Evolutionary conservation across 2,113 vertebrate genomes (phyloP).

Genomic region (Calyptomena viridis): DNA sequence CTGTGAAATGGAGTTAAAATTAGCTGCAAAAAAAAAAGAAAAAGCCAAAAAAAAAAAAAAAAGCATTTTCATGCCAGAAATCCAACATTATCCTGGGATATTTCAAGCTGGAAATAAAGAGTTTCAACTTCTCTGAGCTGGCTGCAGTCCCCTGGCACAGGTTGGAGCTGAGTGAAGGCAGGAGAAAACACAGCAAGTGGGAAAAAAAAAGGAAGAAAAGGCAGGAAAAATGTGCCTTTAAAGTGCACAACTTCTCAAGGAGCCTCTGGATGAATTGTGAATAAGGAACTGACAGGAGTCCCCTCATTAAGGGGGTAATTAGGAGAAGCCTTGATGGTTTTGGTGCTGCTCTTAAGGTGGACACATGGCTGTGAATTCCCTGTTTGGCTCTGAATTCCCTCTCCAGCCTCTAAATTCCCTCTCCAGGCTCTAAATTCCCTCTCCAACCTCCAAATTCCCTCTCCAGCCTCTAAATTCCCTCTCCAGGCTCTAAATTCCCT

Average conservation of each 20-base stretch:
- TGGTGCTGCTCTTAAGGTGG: background rate
- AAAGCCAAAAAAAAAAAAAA: background rate
- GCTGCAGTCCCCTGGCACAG: conserved; percentile 32
- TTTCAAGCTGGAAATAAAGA: conserved; percentile 28
- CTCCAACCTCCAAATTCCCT: too few species aligned
- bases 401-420: too few species aligned
- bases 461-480: too few species aligned
- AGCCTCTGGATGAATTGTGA: background rate
- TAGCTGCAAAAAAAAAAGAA: background rate
- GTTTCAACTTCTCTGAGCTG: background rate
- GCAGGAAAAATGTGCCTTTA: background rate
- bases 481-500: too few species aligned
- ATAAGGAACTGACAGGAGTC: background rate
- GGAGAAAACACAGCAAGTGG: background rate
- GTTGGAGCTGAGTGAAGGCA: background rate
- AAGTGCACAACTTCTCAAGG: background rate
- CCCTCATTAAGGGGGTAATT: conserved; percentile 21
- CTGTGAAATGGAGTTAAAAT: conserved; percentile 32
- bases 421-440: too few species aligned
- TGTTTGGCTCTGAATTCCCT: too few species aligned
- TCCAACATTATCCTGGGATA: conserved; percentile 1
- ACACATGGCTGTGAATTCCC: too few species aligned
- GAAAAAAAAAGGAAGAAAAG: background rate
- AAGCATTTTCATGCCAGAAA: conserved; percentile 21
- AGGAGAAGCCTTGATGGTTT: conserved; percentile 1